A percentile compares a stretch with the other conserved stretches of the same genome.
phyloP scores from a whole-genome alignment of 2,797 vertebrate genomes.

The Rhinoraja longicauda region DNA sequence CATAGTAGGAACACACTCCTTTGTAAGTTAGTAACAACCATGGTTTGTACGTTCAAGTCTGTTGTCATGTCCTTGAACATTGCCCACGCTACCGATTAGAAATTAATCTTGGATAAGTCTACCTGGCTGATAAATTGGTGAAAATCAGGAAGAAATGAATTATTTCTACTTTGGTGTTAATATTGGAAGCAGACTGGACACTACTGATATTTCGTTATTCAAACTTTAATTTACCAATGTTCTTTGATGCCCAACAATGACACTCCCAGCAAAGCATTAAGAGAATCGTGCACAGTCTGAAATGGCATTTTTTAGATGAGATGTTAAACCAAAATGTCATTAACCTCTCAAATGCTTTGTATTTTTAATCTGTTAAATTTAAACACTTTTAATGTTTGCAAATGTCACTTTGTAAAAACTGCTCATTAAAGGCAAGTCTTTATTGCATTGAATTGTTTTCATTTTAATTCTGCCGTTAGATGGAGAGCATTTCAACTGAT shows the following conservation, averaged over 20 bases:
- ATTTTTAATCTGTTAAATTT: too few relatives aligned
- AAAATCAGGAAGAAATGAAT: neutral
- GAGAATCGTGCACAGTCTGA: neutral
- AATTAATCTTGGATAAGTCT: neutral
- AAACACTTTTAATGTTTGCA: too few relatives aligned
- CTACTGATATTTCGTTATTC: too few relatives aligned
- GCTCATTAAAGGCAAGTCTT: neutral
- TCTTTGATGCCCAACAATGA: neutral
- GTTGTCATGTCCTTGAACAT: too few relatives aligned
- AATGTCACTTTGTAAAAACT: neutral
- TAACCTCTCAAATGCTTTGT: too few relatives aligned
- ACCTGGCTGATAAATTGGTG: neutral
- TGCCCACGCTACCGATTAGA: neutral
- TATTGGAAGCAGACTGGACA: too few relatives aligned
- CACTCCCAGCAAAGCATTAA: neutral
- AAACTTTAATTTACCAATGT: too few relatives aligned
- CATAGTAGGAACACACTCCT: too few relatives aligned
- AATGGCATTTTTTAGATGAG: neutral
- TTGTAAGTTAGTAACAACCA: too few relatives aligned
- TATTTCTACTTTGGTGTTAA: neutral
- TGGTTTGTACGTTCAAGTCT: too few relatives aligned
- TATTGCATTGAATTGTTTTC: neutral
- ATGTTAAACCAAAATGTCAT: neutral
- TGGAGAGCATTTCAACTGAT: slow-evolving; percentile 89
- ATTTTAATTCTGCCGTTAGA: slow-evolving; percentile 51